Evolutionary conservation across 2,113 vertebrate species (phyloP).

Genomic region (Pomatostomus ruficeps): DNA sequence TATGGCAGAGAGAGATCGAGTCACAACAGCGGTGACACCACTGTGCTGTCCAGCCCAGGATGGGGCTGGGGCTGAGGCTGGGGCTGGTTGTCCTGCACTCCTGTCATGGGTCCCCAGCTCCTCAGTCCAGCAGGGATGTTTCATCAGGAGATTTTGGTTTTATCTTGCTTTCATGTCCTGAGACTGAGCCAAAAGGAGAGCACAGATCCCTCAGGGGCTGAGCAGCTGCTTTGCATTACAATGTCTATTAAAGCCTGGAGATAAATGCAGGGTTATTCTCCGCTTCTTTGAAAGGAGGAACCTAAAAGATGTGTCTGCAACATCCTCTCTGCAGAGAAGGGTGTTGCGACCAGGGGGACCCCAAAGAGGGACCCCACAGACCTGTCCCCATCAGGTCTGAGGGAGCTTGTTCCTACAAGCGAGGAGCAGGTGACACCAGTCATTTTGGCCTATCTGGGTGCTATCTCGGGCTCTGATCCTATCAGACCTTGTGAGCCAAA

Average conservation of each 20-base stretch:
- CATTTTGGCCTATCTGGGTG: background rate
- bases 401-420: background rate
- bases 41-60: background rate
- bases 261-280: background rate
- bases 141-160: background rate
- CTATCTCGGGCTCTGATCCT: background rate
- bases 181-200: background rate
- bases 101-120: background rate
- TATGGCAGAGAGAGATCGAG: background rate
- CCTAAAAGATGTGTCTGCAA: background rate
- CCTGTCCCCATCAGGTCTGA: background rate
- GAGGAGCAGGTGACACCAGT: background rate
- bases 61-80: background rate
- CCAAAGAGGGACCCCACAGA: background rate
- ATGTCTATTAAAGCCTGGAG: background rate
- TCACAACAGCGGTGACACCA: background rate
- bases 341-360: background rate
- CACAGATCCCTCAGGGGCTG: background rate
- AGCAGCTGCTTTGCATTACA: background rate
- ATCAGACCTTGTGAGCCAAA: slow-evolving; percentile 5
- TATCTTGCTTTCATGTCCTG: background rate
- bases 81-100: background rate
- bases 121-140: background rate
- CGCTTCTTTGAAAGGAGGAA: background rate
- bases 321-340: background rate